These are phyloP conservation scores for Cosmia trapezina DNA, from an alignment of 2,888 invertebrate species.

Conservation along the genomic window DNA sequence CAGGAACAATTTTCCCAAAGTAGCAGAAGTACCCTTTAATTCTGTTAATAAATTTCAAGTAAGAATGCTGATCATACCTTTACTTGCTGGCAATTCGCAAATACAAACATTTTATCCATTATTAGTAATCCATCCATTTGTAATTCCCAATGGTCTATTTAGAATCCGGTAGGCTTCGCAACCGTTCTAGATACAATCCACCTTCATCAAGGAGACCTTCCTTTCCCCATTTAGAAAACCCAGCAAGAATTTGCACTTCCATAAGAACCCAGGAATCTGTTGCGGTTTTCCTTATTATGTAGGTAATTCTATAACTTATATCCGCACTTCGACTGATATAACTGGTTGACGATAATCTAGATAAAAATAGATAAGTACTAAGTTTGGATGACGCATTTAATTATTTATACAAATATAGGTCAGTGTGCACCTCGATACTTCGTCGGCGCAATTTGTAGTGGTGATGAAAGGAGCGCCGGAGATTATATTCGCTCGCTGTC, in stretches of 20 bases:
- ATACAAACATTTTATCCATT: background rate
- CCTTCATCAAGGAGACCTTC: background rate
- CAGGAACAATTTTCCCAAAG: slow-evolving; percentile 94
- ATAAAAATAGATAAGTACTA: slow-evolving; percentile 8
- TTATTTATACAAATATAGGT: slow-evolving; percentile 65
- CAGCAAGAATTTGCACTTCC: slow-evolving; percentile 1
- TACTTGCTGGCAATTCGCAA: too few relatives aligned
- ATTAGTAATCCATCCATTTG: too few relatives aligned
- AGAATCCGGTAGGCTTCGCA: slow-evolving; percentile 4
- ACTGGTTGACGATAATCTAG: slow-evolving; percentile 5
- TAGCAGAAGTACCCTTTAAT: slow-evolving; percentile 97
- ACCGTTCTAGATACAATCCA: background rate
- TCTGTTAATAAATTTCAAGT: slow-evolving; percentile 97
- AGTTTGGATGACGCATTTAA: slow-evolving; percentile 22
- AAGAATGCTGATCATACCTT: slow-evolving; percentile 38
- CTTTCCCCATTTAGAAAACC: slow-evolving; percentile 4
- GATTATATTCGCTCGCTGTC: slow-evolving; percentile 95
- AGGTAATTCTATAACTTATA: background rate
- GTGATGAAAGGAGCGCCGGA: slow-evolving; percentile 99
- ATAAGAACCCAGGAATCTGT: slow-evolving; percentile 6
- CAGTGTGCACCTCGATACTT: slow-evolving; percentile 95
- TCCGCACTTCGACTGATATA: background rate
- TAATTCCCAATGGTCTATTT: background rate
- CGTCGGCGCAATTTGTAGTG: slow-evolving; percentile 94
- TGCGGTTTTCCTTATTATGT: slow-evolving; percentile 23